These are phyloP conservation scores for Zosterops hypoxanthus DNA, from an alignment of 2,113 vertebrate species.

Conservation along the genomic window DNA sequence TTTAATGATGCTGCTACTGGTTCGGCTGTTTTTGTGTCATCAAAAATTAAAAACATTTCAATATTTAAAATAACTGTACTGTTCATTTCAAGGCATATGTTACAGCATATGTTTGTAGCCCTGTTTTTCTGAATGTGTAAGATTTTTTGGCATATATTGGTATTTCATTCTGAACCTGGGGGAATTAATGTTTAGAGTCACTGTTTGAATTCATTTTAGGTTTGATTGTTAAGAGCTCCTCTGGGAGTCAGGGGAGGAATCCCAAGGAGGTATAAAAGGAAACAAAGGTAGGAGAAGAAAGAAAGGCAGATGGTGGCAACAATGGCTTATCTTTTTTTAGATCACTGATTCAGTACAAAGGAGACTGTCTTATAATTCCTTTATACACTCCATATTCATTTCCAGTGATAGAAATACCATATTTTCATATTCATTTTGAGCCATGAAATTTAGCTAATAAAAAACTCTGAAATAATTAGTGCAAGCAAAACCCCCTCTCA, in stretches of 20 bases:
- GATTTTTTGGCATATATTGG: neutral
- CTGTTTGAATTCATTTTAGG: neutral
- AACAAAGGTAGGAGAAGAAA: conserved; percentile 14
- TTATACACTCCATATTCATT: neutral
- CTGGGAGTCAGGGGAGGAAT: neutral
- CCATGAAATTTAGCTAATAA: neutral
- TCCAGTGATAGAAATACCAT: neutral
- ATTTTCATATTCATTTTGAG: neutral
- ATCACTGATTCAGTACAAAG: neutral
- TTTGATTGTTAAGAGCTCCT: conserved; percentile 5
- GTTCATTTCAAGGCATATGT: conserved; percentile 42
- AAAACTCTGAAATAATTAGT: neutral
- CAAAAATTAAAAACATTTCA: neutral
- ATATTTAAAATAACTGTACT: conserved; percentile 27
- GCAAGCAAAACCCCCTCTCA: neutral
- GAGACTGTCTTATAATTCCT: neutral
- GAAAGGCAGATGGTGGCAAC: neutral
- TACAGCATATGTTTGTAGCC: neutral
- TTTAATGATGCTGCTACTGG: neutral
- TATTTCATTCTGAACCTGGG: neutral
- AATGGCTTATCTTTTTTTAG: neutral
- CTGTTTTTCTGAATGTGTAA: neutral
- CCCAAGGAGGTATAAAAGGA: neutral
- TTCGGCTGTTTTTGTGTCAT: neutral
- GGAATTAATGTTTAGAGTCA: neutral